Conservation (phyloP, 2,797 vertebrate genomes). For the Trichosurus vulpecula region DNA sequence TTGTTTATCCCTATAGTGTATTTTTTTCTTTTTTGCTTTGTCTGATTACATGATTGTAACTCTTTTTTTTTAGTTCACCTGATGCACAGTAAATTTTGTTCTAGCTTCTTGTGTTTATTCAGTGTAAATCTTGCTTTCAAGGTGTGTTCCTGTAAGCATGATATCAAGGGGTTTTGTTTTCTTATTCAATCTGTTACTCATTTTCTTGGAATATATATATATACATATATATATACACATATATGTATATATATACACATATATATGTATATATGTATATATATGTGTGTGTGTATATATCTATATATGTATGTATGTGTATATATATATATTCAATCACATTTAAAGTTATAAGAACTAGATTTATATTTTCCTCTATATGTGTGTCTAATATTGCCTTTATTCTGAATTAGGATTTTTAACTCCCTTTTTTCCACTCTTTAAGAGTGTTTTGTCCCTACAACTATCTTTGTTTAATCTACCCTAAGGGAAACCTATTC, state of each 20-base stretch:
- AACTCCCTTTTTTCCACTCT: not conserved
- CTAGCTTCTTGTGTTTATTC: not conserved
- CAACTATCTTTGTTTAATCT: not conserved
- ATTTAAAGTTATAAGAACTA: not conserved
- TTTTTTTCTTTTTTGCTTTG: not conserved
- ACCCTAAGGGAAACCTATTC: not conserved
- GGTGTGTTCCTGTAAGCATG: not conserved
- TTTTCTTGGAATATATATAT: not conserved
- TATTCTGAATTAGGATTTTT: not conserved
- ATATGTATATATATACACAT: too few species aligned
- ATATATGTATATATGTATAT: too few species aligned
- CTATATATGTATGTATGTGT: too few species aligned
- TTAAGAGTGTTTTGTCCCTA: not conserved
- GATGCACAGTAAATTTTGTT: not conserved
- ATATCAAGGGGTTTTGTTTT: not conserved
- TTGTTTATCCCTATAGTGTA: not conserved
- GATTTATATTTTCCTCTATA: not conserved
- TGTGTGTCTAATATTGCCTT: not conserved
- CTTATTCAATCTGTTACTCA: not conserved
- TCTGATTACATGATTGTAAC: not conserved
- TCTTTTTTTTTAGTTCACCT: not conserved
- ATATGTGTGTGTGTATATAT: too few species aligned
- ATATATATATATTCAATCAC: not conserved
- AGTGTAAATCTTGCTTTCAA: not conserved
- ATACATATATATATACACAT: too few species aligned